A percentile compares a stretch with the other conserved stretches of the same genome.
phyloP scores from a whole-genome alignment of 2,888 invertebrate species.

The Drosophila conformis region DNA sequence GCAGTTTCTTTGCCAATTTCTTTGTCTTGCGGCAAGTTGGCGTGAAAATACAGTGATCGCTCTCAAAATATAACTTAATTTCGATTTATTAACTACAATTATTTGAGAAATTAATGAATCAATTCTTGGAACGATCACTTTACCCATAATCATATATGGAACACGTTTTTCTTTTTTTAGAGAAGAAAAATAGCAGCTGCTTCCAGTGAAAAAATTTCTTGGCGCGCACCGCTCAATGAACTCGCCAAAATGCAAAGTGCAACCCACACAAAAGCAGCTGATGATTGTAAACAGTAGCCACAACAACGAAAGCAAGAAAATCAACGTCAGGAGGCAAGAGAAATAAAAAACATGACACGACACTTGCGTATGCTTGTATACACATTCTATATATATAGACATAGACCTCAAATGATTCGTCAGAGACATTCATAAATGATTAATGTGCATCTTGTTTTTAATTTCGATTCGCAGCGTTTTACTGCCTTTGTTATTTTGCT shows the following conservation, averaged over 20 bases:
- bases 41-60: not conserved
- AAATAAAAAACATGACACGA: conserved; percentile 22
- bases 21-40: not conserved
- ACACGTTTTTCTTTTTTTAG: not conserved
- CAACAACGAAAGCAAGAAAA: conserved; percentile 12
- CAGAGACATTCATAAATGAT: conserved; percentile 15
- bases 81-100: not conserved
- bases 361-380: conserved; percentile 8
- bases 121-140: no score
- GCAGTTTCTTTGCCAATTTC: not conserved
- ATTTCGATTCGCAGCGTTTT: conserved; percentile 4
- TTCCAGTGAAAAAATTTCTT: conserved; percentile 4
- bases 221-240: conserved; percentile 32
- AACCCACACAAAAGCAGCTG: conserved; percentile 31
- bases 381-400: conserved; percentile 2
- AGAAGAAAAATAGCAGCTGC: not conserved
- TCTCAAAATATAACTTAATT: not conserved
- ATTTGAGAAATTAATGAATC: not conserved
- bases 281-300: conserved; percentile 42
- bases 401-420: conserved; percentile 31
- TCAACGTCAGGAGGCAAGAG: conserved; percentile 12
- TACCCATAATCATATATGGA: not conserved
- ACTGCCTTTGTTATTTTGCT: conserved; percentile 14
- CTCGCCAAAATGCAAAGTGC: conserved; percentile 34
- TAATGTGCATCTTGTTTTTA: conserved; percentile 14